Percentiles rank a stretch among this genome's conserved stretches.
Evolutionary conservation across 1,140 invertebrate genomes (phyloP).

Genomic region (Maconellicoccus hirsutus): DNA sequence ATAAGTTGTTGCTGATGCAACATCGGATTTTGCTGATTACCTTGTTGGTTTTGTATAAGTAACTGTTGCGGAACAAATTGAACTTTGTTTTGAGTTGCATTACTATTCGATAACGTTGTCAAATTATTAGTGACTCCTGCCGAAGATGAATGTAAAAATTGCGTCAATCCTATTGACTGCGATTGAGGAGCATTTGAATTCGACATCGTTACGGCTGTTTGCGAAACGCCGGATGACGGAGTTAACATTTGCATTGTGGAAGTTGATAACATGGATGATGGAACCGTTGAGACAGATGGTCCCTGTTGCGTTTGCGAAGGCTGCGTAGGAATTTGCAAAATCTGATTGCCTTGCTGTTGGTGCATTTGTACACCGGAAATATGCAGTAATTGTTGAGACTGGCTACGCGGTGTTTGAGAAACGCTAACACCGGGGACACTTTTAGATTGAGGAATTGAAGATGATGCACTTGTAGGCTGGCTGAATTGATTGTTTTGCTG

Average conservation of each 20-base stretch:
- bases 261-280: neutral
- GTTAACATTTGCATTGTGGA: neutral
- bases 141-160: neutral
- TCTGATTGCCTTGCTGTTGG: constrained; percentile 19
- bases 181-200: neutral
- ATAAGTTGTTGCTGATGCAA: constrained; percentile 24
- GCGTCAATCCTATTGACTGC: neutral
- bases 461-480: neutral
- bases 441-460: neutral
- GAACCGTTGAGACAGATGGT: neutral
- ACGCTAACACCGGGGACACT: neutral
- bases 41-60: neutral
- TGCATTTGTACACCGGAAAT: constrained; percentile 11
- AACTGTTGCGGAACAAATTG: neutral
- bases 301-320: neutral
- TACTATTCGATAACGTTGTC: neutral
- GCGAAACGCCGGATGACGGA: neutral
- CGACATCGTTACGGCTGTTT: neutral
- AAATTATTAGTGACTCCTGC: neutral
- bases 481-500: neutral
- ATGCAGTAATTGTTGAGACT: neutral
- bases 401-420: neutral
- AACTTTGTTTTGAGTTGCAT: neutral
- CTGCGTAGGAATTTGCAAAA: neutral
- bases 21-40: neutral